These are phyloP conservation scores for Doryteuthis pealeii DNA, from an alignment of 1,140 invertebrate species.

Conservation along the genomic window DNA sequence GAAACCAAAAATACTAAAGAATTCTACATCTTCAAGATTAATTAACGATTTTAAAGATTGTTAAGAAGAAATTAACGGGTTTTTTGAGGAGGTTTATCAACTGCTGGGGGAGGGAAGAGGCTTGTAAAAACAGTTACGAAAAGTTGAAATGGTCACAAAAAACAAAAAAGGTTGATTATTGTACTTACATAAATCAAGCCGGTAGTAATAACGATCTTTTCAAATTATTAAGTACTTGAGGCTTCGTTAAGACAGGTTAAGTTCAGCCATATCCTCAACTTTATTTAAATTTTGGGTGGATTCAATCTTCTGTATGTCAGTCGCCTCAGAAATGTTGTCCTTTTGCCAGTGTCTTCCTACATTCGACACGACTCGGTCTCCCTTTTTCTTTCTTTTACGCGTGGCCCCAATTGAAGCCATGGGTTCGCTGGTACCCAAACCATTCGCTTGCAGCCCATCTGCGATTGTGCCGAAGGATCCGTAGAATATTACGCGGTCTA, in stretches of 20 bases:
- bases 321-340: conserved; percentile 77
- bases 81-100: too few species aligned
- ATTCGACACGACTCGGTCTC: conserved; percentile 96
- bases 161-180: too few species aligned
- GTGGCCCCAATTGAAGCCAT: conserved; percentile 92
- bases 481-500: conserved; percentile 60
- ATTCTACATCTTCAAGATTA: too few species aligned
- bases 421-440: conserved; percentile 98
- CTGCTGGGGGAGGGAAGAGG: too few species aligned
- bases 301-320: conserved; percentile 99
- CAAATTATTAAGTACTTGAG: conserved; percentile 97
- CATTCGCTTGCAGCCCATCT: conserved; percentile 98
- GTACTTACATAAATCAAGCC: conserved; percentile 98
- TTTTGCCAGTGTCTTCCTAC: conserved; percentile 93
- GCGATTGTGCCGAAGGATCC: conserved; percentile 94
- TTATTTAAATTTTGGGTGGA: conserved; percentile 99
- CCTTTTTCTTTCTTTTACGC: conserved; percentile 92
- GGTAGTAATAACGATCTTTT: conserved; percentile 99
- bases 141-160: too few species aligned
- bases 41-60: too few species aligned
- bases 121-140: too few species aligned
- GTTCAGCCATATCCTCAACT: conserved; percentile 99
- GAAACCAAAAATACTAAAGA: too few species aligned
- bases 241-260: conserved; percentile 99
- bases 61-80: too few species aligned